A percentile compares a stretch with the other conserved stretches of the same genome.
phyloP scores from a whole-genome alignment of 2,113 vertebrate genomes.

The Megaleporinus macrocephalus region DNA sequence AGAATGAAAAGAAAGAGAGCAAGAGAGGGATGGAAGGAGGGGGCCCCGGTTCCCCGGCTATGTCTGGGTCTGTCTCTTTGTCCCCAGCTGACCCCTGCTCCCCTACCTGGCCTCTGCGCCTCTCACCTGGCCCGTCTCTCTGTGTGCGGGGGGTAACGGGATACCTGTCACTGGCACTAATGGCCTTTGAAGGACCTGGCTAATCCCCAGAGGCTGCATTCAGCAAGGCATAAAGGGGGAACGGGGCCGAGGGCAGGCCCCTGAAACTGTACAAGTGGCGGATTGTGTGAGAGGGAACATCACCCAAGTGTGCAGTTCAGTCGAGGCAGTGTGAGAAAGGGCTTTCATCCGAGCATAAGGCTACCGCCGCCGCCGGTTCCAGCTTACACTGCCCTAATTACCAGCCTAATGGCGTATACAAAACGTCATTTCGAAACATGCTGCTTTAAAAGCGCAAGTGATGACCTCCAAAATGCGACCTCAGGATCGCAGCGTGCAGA shows the following conservation, averaged over 20 bases:
- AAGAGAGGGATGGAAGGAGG: constrained; percentile 51
- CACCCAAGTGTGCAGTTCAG: constrained; percentile 68
- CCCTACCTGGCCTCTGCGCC: constrained; percentile 76
- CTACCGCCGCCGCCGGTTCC: constrained; percentile 21
- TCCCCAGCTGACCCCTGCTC: constrained; percentile 81
- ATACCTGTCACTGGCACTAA: constrained; percentile 85
- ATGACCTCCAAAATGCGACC: constrained; percentile 17
- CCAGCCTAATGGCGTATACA: constrained; percentile 52
- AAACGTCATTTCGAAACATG: constrained; percentile 18
- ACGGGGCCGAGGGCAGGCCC: constrained; percentile 68
- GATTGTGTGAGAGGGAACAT: constrained; percentile 78
- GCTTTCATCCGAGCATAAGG: constrained; percentile 69
- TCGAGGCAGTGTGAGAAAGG: constrained; percentile 67
- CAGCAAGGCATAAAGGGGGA: constrained; percentile 72
- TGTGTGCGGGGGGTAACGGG: constrained; percentile 72
- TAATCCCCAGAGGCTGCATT: constrained; percentile 80
- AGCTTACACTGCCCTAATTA: constrained; percentile 62
- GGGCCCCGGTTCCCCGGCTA: constrained; percentile 69
- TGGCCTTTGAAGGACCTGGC: constrained; percentile 82
- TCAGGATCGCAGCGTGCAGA: neutral
- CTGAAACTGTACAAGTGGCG: constrained; percentile 74
- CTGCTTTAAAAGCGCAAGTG: constrained; percentile 16
- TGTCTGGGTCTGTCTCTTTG: constrained; percentile 72
- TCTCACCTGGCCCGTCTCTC: constrained; percentile 80
- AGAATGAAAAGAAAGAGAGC: constrained; percentile 41